Evolutionary conservation across 2,888 invertebrate genomes (phyloP).

Genomic region (Drosophila setosimentum): DNA sequence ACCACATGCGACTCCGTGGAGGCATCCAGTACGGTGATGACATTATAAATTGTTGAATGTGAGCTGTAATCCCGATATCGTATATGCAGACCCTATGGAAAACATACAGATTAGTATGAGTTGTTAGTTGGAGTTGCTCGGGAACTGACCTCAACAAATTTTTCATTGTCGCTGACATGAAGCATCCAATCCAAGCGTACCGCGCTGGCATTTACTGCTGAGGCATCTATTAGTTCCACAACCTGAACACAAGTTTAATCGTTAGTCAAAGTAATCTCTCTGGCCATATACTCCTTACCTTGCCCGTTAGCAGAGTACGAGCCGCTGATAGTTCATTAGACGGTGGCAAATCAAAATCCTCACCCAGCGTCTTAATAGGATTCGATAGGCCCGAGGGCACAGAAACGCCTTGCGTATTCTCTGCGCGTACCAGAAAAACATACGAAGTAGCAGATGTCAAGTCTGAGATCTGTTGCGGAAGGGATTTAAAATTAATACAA

Average conservation of each 20-base stretch:
- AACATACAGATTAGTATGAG: background rate
- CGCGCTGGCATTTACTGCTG: constrained; percentile 86
- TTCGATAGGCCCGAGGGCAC: constrained; percentile 92
- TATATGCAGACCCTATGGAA: constrained; percentile 88
- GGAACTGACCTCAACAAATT: constrained; percentile 84
- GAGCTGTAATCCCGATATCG: constrained; percentile 88
- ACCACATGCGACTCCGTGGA: constrained; percentile 89
- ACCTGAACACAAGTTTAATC: constrained; percentile 85
- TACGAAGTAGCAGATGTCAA: constrained; percentile 93
- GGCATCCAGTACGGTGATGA: constrained; percentile 88
- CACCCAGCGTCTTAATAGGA: constrained; percentile 88
- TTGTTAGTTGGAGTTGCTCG: background rate
- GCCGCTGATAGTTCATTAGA: constrained; percentile 85
- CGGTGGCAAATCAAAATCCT: constrained; percentile 84
- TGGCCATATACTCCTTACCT: constrained; percentile 68
- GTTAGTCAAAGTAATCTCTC: background rate
- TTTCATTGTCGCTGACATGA: constrained; percentile 84
- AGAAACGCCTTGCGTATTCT: constrained; percentile 94
- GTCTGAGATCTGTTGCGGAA: constrained; percentile 86
- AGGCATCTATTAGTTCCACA: constrained; percentile 89
- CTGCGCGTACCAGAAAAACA: constrained; percentile 93
- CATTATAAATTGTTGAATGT: constrained; percentile 88
- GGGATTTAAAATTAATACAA: background rate
- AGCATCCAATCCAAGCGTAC: constrained; percentile 86
- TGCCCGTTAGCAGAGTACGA: constrained; percentile 84